Base-by-base conservation (phyloP, 2,113 vertebrate species). In the Dermatemys mawii region DNA sequence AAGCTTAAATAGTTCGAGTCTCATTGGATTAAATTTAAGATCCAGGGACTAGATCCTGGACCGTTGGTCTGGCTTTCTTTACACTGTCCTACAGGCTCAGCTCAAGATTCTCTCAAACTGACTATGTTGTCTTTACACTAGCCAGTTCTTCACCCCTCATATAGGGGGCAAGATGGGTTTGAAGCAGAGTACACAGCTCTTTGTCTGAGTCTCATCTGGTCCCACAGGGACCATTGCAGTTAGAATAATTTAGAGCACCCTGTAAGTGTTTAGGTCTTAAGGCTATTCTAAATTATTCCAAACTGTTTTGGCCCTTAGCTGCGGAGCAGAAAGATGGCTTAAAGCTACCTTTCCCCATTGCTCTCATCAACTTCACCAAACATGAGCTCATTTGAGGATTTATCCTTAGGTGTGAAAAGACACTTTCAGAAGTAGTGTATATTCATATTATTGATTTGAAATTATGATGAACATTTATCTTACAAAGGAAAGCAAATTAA, bases 401-500 rank as follows among this genome's bases (percentile, higher is more conserved):
- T 0, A 0, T 60, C 83, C 60, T 51, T 70, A 2, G 50, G 78
- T 41, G 22, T 32, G 87, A 92, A 0, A 44, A 54, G 24, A 24
- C 7, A 46, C 48, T 10, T 82, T 82, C 51, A 78, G 90, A 97
- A 94, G 93, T 95, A 94, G 87, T 70, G 75, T 84, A 48, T 4
- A 73, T 76, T 78, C 87, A 94, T 90, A 92, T 55, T 96, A 89
- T 90, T 91, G 80, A 95, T 94, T 76, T 97, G 94, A 81, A 96
- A 89, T 96, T 92, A 96, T 97, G 93, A 86, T 94, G 96, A 97
- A 96, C 90, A 95, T 97, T 95, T 96, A 89, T 97, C 94, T 93
- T 78, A 89, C 88, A 89, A 96, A 96, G 89, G 93, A 96, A 94
- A 96, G 96, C 88, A 83, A 88, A 91, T 92, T 94, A 86, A 87